Evolutionary conservation across 2,113 vertebrate species (phyloP), one percentile per base, ranked within the genome.

Genomic region (Neopipo cinnamomea): DNA sequence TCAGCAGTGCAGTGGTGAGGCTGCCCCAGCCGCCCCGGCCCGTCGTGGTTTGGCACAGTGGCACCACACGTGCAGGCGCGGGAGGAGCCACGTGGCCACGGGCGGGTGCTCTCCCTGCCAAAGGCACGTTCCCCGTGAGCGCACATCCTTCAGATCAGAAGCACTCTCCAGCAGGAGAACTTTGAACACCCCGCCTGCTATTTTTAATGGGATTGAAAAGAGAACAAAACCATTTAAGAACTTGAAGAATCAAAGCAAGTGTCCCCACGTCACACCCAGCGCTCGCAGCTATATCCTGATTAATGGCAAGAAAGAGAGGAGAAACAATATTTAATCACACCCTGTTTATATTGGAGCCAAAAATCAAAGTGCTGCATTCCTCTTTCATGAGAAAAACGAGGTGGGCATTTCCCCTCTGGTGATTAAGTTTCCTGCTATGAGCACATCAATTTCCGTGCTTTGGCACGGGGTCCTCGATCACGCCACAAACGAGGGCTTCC

Each of bases 271-370:
- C 91, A 92, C 89, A 74, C 85, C 88, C 92, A 65, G 92, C 6
- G 80, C 94, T 93, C 25, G 49, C 87, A 89, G 94, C 91, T 62
- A 55, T 83, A 88, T 88, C 84, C 91, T 97, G 95, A 96, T 93
- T 97, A 96, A 96, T 91, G 96, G 79, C 91, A 91, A 77, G 84
- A 84, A 74, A 75, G 80, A 84, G 83, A 79, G 59, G 95, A 85
- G 75, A 91, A 94, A 97, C 96, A 97, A 95, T 94, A 95, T 95
- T 96, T 94, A 95, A 97, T 95, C 94, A 95, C 90, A 93, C 76
- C 77, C 86, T 97, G 95, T 95, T 96, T 96, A 96, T 91, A 58
- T 59, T 37, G 83, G 59, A 90, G 85, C 90, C 76, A 89, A 90
- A 91, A 95, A 96, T 96, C 95, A 96, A 97, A 97, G 95, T 14